Evolutionary conservation across 2,113 vertebrate genomes (phyloP).

Genomic region (Nyctibius bracteatus): DNA sequence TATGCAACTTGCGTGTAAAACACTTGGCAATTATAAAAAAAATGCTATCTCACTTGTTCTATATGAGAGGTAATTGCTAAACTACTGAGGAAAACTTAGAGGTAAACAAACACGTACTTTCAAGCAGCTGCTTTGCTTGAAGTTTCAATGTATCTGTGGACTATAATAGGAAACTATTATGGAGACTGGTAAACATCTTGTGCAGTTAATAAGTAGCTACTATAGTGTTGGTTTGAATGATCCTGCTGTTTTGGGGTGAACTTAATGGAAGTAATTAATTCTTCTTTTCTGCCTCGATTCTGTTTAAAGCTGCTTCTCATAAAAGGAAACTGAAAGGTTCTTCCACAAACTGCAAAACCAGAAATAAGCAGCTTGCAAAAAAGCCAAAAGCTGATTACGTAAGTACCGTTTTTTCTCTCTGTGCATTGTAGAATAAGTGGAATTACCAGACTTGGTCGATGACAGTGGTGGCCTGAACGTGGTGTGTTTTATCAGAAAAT

Average conservation of each 20-base stretch:
- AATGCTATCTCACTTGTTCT: neutral
- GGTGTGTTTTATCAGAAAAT: neutral
- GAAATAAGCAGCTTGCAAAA: conserved; percentile 69
- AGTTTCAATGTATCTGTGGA: neutral
- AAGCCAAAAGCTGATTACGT: conserved; percentile 75
- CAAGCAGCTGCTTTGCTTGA: neutral
- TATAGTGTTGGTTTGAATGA: neutral
- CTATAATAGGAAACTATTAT: neutral
- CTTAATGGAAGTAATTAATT: neutral
- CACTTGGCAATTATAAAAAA: neutral
- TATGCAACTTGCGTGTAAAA: neutral
- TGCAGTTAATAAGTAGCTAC: neutral
- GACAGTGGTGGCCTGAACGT: neutral
- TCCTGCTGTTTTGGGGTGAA: neutral
- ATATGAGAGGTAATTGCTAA: neutral
- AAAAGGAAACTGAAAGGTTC: conserved; percentile 79
- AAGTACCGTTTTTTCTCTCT: conserved; percentile 42
- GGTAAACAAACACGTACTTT: neutral
- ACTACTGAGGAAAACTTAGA: neutral
- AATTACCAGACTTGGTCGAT: neutral
- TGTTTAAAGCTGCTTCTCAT: conserved; percentile 62
- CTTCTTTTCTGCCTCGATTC: neutral
- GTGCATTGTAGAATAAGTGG: neutral
- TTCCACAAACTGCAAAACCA: conserved; percentile 42
- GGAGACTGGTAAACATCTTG: neutral